These are phyloP conservation scores for Dynastes tityus DNA, from an alignment of 2,888 invertebrate genomes.

Conservation along the genomic window DNA sequence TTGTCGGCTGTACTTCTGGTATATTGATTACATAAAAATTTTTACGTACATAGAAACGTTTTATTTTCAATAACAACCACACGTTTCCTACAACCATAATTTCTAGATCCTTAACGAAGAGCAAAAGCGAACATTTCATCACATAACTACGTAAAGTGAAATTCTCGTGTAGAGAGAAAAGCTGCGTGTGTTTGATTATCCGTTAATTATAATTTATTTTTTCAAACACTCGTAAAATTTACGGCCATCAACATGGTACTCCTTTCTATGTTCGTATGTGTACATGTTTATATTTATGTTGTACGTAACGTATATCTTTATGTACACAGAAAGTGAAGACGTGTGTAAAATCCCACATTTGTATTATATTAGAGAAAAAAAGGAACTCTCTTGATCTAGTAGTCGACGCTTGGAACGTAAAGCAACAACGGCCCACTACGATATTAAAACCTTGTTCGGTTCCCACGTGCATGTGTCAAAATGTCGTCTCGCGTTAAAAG, in stretches of 20 bases:
- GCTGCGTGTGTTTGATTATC: neutral
- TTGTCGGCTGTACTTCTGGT: too few relatives aligned
- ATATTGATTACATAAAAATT: too few relatives aligned
- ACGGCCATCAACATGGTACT: neutral
- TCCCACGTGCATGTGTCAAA: conserved; percentile 62
- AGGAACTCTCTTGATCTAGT: conserved; percentile 9
- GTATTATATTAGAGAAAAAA: conserved; percentile 17
- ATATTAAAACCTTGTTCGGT: conserved; percentile 55
- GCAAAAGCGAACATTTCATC: neutral
- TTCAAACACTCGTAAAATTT: conserved; percentile 23
- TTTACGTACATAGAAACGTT: neutral
- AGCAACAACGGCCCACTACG: conserved; percentile 23
- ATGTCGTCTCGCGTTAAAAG: conserved; percentile 61
- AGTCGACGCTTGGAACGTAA: conserved; percentile 9
- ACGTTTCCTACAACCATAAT: too few relatives aligned
- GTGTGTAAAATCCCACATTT: conserved; percentile 31
- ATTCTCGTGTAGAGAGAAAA: neutral
- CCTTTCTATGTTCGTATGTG: neutral
- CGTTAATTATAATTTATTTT: conserved; percentile 27
- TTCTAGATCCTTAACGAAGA: too few relatives aligned
- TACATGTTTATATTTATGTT: neutral
- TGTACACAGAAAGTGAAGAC: conserved; percentile 2
- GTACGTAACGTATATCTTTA: conserved; percentile 1
- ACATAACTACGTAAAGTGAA: conserved; percentile 23
- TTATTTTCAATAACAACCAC: neutral